A percentile compares a stretch with the other conserved stretches of the same genome.
Evolutionary conservation across 2,797 vertebrate genomes (phyloP).

Genomic region (Leuciscus waleckii): DNA sequence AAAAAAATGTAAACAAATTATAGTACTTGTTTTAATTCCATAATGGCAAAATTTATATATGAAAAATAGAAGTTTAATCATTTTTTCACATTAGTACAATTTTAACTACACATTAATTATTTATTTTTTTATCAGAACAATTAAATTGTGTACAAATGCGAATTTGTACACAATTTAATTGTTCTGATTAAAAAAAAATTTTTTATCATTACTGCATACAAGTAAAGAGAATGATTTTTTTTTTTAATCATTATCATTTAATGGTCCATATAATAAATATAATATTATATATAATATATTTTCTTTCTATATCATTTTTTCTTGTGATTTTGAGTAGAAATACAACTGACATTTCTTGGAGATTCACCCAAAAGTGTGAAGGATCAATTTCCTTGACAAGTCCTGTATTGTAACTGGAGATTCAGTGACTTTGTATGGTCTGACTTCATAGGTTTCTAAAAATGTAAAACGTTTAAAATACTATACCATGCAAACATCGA

Average conservation of each 20-base stretch:
- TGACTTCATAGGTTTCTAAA: slow-evolving; percentile 16
- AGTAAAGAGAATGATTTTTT: background rate
- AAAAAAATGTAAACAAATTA: background rate
- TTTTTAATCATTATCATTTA: background rate
- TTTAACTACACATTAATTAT: background rate
- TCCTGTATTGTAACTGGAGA: background rate
- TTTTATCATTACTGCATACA: background rate
- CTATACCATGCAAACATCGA: slow-evolving; percentile 30
- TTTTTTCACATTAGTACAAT: background rate
- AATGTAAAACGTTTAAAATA: slow-evolving; percentile 19
- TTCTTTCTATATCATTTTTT: background rate
- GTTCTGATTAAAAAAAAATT: background rate
- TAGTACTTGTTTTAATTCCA: background rate
- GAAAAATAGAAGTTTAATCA: background rate
- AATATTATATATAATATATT: too few species aligned
- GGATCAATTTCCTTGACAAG: background rate
- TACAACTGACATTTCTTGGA: slow-evolving; percentile 3
- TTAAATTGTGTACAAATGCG: too few species aligned
- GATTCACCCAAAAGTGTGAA: slow-evolving; percentile 14
- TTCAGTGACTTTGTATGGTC: slow-evolving; percentile 7
- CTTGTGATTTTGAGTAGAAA: background rate
- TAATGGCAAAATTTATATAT: background rate
- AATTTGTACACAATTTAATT: background rate
- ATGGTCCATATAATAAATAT: background rate
- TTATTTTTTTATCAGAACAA: too few species aligned